phyloP scores from a whole-genome alignment of 2,888 invertebrate species.

The Noctuana brunneofusca region DNA sequence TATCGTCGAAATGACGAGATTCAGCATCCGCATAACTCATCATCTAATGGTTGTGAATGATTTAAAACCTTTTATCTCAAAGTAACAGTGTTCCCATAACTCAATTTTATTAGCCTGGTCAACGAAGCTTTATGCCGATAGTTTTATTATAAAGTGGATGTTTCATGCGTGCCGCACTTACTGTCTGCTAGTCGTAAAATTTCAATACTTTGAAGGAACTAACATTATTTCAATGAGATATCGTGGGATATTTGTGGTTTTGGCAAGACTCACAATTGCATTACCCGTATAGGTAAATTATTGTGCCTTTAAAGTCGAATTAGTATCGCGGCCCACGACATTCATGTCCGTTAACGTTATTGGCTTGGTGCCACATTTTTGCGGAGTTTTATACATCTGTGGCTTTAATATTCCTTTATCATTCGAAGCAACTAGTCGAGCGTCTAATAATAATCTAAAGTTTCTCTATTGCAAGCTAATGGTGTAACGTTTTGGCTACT shows the following conservation, averaged over 20 bases:
- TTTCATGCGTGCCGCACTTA: constrained; percentile 61
- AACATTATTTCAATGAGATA: constrained; percentile 49
- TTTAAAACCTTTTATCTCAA: constrained; percentile 82
- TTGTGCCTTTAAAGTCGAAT: constrained; percentile 72
- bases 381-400: constrained; percentile 53
- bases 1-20: constrained; percentile 75
- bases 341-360: constrained; percentile 62
- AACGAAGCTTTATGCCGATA: constrained; percentile 71
- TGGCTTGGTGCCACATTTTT: constrained; percentile 68
- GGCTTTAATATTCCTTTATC: constrained; percentile 54
- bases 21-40: constrained; percentile 77
- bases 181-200: constrained; percentile 60
- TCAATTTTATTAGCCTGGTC: constrained; percentile 80
- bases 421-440: constrained; percentile 46
- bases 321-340: constrained; percentile 63
- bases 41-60: constrained; percentile 81
- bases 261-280: constrained; percentile 58
- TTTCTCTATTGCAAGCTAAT: constrained; percentile 34
- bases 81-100: constrained; percentile 78
- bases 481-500: constrained; percentile 24
- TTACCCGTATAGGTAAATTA: constrained; percentile 65
- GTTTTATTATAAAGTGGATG: constrained; percentile 68
- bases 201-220: constrained; percentile 57
- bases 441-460: constrained; percentile 35
- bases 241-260: constrained; percentile 55